Conservation (phyloP, 2,888 invertebrate species). For the Syrphus vitripennis region DNA sequence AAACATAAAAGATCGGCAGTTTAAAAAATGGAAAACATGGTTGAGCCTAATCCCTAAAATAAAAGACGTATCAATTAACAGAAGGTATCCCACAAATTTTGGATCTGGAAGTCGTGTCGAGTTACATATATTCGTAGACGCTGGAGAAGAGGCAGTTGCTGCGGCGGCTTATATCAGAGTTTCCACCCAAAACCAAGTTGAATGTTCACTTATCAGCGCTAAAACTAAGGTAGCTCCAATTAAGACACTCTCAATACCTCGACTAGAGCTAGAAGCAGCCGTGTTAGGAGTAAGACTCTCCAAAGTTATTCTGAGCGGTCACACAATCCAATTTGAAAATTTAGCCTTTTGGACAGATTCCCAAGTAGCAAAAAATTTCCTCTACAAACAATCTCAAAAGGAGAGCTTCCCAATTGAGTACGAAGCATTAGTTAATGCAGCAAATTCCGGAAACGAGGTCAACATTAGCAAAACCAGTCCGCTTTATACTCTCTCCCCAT, state of each 20-base stretch:
- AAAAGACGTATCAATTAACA: neutral
- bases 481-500: slow-evolving; percentile 20
- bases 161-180: too few species aligned
- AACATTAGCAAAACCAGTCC: neutral
- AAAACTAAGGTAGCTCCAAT: slow-evolving; percentile 5
- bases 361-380: neutral
- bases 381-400: slow-evolving; percentile 19
- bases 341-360: neutral
- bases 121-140: slow-evolving; percentile 3
- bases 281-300: slow-evolving; percentile 17
- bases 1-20: too few species aligned
- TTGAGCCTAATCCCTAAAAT: neutral
- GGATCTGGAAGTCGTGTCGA: neutral
- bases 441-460: neutral
- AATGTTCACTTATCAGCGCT: neutral
- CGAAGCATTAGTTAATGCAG: neutral
- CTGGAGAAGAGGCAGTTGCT: neutral
- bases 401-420: neutral
- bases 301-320: neutral
- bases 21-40: too few species aligned
- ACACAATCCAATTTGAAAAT: neutral
- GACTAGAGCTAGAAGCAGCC: neutral
- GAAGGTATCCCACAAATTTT: neutral
- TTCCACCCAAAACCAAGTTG: too few species aligned
- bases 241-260: neutral